Evolutionary conservation across 1,140 invertebrate species (phyloP), one percentile per base, ranked within the genome.

Genomic region (Drosophila kikkawai): DNA sequence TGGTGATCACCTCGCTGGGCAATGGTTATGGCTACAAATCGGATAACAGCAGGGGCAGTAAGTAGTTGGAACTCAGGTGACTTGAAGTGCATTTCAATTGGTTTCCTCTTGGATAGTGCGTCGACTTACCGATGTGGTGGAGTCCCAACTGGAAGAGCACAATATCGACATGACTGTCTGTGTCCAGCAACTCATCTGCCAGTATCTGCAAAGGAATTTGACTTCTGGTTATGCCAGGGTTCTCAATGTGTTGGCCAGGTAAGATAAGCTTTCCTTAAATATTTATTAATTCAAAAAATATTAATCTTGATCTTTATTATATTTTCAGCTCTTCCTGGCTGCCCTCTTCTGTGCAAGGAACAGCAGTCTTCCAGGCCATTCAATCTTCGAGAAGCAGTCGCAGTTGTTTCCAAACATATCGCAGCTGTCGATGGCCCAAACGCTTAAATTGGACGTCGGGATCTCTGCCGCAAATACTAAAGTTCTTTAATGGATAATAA

Each of bases 81-180:
- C 7, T 29, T 5, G 29, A 48, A 7, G 4, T 4, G 11, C 15
- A 4, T 6, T 1, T 22, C 53, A 36, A 4, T 57, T 7, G n/a
- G 3, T 1, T 11, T 42, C 0, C 3, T 37, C 0, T 32, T 17
- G 11, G 7, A 2, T 11, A 88, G 84, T 88, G 78, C 84, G 84
- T 11, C 53, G 84, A 3, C 53, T 88, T 1, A 76, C 74, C 5
- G 57, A 82, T 50, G 56, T 53, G 12, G 37, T 92, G 32, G 91
- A 91, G 11, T 55, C 74, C 4, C 87, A 88, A n/a, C 56, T 92
- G 37, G 75, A 82, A 36, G 86, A 81, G 47, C 77, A 88, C 17
- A 80, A 87, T 19, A 80, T 91, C 7, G 82, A 92, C 55, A 59
- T 92, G 34, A 70, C 77, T 1, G 70, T 66, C 7, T 92, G 91